Evolutionary conservation across 2,888 invertebrate species (phyloP), one percentile per base, ranked within the genome.

Genomic region (Cotesia congregata): DNA sequence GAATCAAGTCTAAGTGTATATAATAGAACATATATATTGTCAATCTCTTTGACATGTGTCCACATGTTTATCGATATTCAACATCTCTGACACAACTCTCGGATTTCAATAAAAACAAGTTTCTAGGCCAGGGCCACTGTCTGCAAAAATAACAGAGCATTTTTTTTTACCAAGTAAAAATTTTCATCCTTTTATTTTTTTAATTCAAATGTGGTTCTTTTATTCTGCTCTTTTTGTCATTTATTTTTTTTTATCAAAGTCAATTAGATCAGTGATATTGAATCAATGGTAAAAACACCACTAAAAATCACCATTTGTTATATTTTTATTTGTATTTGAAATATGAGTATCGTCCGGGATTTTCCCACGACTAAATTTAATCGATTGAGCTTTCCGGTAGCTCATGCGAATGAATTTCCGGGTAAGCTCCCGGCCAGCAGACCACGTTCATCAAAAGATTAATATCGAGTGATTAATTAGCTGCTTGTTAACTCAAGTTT

Each of bases 101-200:
- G 64, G 79, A 80, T 81, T 81, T 80, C 80, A 80, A 80, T 80
- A 76, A 81, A 50, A 81, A 79, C 69, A 61, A 76, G 77, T 82
- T 82, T 80, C 79, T 82, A 82, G 82, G 82, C 79, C 82, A 80
- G 78, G 82, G 82, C 80, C 82, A 78, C 67, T 64, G 75, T 75
- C 77, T 17, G 41, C 65, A n/a, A 41, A 72, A 15, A 67, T 75
- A 68, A 75, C 68, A 64, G 61, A 74, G 72, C 77, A 80, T 76
- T 65, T 40, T 72, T 62, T 76, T 62, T 17, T 59, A 50, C 67
- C 50, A n/a, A 12, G 9, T 17, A 50, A 50, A 12, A 50, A 50
- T 12, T 50, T 50, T 39, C 50, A 65, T 68, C 67, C 71, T 40
- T 30, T 30, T 30, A 30, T 30, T 30, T 30, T 30, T 30, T 30